phyloP scores from a whole-genome alignment of 1,140 invertebrate species.

The Drosophila lacertosa region DNA sequence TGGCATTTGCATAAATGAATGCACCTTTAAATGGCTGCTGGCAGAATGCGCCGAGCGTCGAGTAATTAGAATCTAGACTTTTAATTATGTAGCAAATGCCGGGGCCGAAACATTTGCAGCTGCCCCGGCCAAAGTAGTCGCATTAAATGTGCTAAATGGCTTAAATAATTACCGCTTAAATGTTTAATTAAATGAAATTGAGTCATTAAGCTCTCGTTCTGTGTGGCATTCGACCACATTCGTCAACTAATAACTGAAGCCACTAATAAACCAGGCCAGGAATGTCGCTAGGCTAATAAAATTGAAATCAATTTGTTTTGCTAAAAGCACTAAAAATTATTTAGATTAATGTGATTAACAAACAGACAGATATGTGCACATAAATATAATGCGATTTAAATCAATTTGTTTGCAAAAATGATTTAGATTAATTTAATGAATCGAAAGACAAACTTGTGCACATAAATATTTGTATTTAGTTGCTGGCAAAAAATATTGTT shows the following conservation, averaged over 20 bases:
- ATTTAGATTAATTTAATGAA: no score
- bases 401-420: background rate
- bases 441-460: no score
- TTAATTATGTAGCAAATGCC: conserved; percentile 66
- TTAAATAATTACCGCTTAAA: conserved; percentile 64
- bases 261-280: conserved; percentile 14
- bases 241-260: background rate
- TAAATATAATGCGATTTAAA: no score
- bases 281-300: background rate
- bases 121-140: conserved; percentile 46
- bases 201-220: conserved; percentile 67
- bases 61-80: conserved; percentile 66
- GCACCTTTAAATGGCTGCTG: conserved; percentile 69
- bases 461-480: no score
- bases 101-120: conserved; percentile 13
- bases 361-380: no score
- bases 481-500: no score
- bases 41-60: conserved; percentile 46
- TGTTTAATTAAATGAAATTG: conserved; percentile 77
- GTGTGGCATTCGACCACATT: conserved; percentile 29
- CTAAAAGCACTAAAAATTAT: no score
- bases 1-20: conserved; percentile 82
- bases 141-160: conserved; percentile 74
- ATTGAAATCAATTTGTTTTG: background rate
- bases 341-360: no score